Base-by-base conservation (phyloP, 2,113 vertebrate genomes). In the Prunella himalayana region DNA sequence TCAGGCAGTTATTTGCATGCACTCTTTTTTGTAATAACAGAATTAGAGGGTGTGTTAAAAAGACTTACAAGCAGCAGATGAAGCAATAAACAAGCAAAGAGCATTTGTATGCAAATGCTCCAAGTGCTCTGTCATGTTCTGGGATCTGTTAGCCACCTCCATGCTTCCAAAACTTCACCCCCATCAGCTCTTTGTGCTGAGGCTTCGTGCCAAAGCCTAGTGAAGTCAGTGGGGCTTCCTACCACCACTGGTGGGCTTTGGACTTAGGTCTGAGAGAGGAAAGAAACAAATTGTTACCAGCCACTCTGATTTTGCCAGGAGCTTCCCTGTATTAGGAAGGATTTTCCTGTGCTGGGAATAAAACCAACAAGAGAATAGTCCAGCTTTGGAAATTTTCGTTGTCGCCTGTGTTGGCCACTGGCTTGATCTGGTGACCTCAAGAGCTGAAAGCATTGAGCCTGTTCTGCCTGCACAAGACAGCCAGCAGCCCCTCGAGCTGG, bases 21-120 rank as follows among this genome's bases (percentile, higher is more conserved):
- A 25, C 33, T 90, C 78, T 78, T 83, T 76, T 94, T 83, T 88
- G 42, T 90, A 79, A 71, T 79, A 93, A 71, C 66, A 83, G 82
- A 79, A 92, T 90, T 64, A 86, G 92, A 92, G 90, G 71, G 85
- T 33, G 60, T 90, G 72, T 92, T 96, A 75, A 71, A 80, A 94
- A 90, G 80, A 56, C 75, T 79, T 72, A 63, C 0, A 65, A 95
- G 72, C 72, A 76, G 56, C 60, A 90, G 92, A 90, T 90, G 87
- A 90, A 95, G 92, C 92, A 94, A 88, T 28, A 63, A 79, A 84
- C 72, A 75, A 82, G 86, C 35, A 83, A 93, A 88, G 24, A 42
- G 16, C n/a, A 45, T 90, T 84, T 94, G 82, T 86, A 73, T 93
- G 82, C 85, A 83, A 80, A 86, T 71, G 18, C 31, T 84, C 7